A percentile compares a stretch with the other conserved stretches of the same genome.
Conservation (phyloP, 2,113 vertebrate genomes). For the Podarcis muralis region DNA sequence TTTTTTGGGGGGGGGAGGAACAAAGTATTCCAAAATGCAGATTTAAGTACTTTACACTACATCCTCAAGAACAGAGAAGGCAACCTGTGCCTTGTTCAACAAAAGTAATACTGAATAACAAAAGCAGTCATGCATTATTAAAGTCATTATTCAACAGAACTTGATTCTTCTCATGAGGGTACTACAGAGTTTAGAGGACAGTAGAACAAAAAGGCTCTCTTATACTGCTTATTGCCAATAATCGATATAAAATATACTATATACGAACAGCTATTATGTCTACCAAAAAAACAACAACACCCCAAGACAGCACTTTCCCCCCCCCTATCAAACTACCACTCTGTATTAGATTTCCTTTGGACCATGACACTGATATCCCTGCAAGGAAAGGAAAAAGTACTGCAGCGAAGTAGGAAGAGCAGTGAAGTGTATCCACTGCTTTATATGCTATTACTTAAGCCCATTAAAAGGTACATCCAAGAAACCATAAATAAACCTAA, state of each 20-base stretch:
- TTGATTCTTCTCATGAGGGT: background rate
- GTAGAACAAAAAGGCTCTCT: background rate
- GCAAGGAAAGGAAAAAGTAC: conserved; percentile 2
- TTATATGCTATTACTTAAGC: conserved; percentile 43
- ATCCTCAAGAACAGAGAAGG: background rate
- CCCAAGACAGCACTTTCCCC: background rate
- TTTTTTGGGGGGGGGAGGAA: background rate
- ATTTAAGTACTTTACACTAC: background rate
- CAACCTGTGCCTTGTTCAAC: background rate
- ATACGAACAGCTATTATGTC: accelerated
- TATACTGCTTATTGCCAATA: accelerated
- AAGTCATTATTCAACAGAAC: background rate
- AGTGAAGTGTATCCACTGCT: background rate
- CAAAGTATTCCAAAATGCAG: background rate
- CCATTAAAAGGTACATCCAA: conserved; percentile 51
- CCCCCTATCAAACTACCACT: background rate
- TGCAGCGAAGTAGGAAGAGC: conserved; percentile 2
- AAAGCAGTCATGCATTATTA: background rate
- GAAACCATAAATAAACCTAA: conserved; percentile 58
- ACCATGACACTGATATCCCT: background rate
- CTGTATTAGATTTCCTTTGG: background rate
- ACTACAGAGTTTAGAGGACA: background rate
- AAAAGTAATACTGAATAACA: background rate
- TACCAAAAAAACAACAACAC: background rate
- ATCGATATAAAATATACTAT: background rate